Base-by-base conservation (phyloP, 37 sponge, comb jelly and placozoan genomes). In the Aphrocallistes beatrix region DNA sequence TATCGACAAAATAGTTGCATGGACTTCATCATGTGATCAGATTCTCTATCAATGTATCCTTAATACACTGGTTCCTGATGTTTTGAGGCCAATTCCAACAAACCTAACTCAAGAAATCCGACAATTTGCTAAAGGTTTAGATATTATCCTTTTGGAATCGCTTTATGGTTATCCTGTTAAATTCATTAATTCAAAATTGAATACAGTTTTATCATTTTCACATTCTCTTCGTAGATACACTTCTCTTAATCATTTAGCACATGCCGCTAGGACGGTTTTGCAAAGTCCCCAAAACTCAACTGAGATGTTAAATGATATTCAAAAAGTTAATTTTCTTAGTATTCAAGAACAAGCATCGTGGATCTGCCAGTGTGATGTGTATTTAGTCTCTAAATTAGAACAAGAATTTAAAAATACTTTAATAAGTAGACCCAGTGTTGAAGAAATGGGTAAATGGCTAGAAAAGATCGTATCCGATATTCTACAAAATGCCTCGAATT, bases 321-420 rank as follows among this genome's bases (percentile, higher is more conserved):
- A 95, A 86, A 50, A 94, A 16, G 99, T 98, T 17, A 96, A 98
- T 89, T 98, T 98, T 87, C 86, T 88, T 37, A 98, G 94, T 90
- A 91, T 95, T n/a, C 96, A 97, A 94, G 99, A 98, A 83, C 99
- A 98, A 86, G 99, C 99, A 0, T 91, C 94, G 0, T 98, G 99
- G 99, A 96, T 98, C 81, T 98, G 99, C 86, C 94, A 95, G 87
- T 98, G 99, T 90, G 91, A 93, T n/a, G 96, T 95, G 39, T 85
- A 86, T 0, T 82, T 94, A 37, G 93, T 95, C 0, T 83, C 88
- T n/a, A 84, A 84, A 23, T 81, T 98, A 23, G 94, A 98, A 85
- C 86, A 90, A 50, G 94, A 94, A 60, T 98, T 98, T 88, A 98
- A 98, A 88, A 82, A 48, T 3, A 92, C 99, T 8, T 88, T 98